Evolutionary conservation across 92 coral and sea anemone species (phyloP), one percentile per base, ranked within the genome.

Genomic region (Nematostella vectensis): DNA sequence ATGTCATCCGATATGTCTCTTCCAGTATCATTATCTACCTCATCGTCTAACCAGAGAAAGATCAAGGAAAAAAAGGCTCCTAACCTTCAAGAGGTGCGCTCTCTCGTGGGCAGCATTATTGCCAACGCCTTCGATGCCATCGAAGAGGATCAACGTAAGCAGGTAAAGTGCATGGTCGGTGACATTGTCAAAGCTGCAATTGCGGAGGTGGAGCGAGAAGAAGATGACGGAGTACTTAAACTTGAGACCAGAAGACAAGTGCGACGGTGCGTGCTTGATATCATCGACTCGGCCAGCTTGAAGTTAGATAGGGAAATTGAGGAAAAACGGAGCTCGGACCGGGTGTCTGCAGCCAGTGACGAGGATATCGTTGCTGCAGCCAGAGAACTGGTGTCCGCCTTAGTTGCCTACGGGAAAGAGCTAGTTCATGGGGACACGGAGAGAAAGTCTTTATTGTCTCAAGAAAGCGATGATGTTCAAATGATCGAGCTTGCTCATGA

Each of bases 281-380:
- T 79, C 27, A 67, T 79, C 23, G 61, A 79, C 51, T 25, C 29
- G 20, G 87, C 94, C 6, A 69, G 71, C 48, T 54, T 31, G 3
- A 66, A 26, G 4, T 36, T 70, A 4, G 72, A 42, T n/a, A 44
- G 19, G 33, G 57, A 53, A 37, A 37, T 54, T 29, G 47, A 44
- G 21, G 57, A 29, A 19, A 51, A 51, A 2, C 20, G 29, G 19
- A 59, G 51, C 59, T 43, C 47, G 22, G 31, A 40, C 21, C 25
- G 31, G 16, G 69, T 62, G 27, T 19, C 40, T 59, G 53, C 57
- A 47, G 15, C 25, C 26, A 23, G 26, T 38, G 1, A 44, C 15
- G 31, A 57, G 40, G 53, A 68, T 58, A 58, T 57, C 36, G 62
- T 61, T 19, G 58, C 42, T 47, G 58, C 68, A 2, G 75, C 82